Evolutionary conservation across 2,113 vertebrate genomes (phyloP).

Genomic region (Sakesphorus luctuosus): DNA sequence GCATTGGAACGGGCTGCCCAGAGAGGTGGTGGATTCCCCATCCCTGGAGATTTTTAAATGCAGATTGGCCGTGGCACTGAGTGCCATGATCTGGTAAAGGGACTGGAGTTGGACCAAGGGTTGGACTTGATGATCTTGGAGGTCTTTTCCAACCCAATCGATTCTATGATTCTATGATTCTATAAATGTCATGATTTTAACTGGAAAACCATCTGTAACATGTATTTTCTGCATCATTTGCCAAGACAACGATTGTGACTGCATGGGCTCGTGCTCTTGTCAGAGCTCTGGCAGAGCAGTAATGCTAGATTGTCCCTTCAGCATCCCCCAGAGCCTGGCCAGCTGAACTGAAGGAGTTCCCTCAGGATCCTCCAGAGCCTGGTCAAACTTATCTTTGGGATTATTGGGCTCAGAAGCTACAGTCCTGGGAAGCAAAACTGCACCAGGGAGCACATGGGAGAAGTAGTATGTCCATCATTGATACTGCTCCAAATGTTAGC

Average conservation of each 20-base stretch:
- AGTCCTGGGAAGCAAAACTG: neutral
- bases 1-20: no score
- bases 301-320: rapidly evolving
- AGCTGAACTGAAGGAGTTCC: neutral
- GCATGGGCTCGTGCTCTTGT: rapidly evolving
- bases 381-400: rapidly evolving
- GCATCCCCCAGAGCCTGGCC: neutral
- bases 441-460: neutral
- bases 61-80: no score
- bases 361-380: neutral
- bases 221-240: rapidly evolving
- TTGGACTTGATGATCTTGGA: no score
- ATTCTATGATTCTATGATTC: no score
- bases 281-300: neutral
- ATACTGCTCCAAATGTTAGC: neutral
- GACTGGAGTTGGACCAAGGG: no score
- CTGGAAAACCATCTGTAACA: rapidly evolving
- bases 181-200: neutral
- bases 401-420: neutral
- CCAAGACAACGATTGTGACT: neutral
- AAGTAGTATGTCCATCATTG: rapidly evolving
- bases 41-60: no score
- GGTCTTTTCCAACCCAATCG: no score
- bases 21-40: no score
- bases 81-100: no score